phyloP scores from a whole-genome alignment of 2,888 invertebrate species.

The Thereva unica region DNA sequence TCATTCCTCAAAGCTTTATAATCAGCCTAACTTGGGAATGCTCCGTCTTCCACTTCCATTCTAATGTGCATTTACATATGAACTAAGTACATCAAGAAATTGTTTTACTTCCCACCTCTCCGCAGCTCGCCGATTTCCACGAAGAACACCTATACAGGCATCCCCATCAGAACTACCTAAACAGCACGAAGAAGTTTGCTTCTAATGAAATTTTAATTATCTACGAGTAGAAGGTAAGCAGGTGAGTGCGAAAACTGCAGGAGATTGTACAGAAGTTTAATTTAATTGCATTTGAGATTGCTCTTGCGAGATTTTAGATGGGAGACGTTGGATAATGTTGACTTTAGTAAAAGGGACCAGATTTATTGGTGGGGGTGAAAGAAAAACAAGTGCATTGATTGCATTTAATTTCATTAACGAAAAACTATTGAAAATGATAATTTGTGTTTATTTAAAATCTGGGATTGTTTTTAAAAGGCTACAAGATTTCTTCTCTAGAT shows the following conservation, averaged over 20 bases:
- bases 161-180: neutral
- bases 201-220: slow-evolving; percentile 29
- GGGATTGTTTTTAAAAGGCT: no score
- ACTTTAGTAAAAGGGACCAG: neutral
- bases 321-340: no score
- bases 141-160: no score
- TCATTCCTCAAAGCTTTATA: no score
- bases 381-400: neutral
- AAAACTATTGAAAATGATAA: no score
- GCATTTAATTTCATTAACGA: no score
- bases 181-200: slow-evolving; percentile 13
- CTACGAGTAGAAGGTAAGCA: slow-evolving; percentile 11
- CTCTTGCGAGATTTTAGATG: neutral
- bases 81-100: neutral
- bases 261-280: slow-evolving; percentile 9
- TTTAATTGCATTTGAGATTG: slow-evolving; percentile 15
- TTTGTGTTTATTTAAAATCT: no score
- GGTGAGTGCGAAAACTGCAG: slow-evolving; percentile 6
- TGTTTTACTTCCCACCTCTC: slow-evolving; percentile 5
- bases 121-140: neutral
- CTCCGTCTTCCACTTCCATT: no score
- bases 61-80: slow-evolving; percentile 12
- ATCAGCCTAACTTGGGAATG: no score
- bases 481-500: no score
- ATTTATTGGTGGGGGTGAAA: slow-evolving; percentile 6